phyloP scores from a whole-genome alignment of 2,113 vertebrate genomes.

The Chitala chitala region DNA sequence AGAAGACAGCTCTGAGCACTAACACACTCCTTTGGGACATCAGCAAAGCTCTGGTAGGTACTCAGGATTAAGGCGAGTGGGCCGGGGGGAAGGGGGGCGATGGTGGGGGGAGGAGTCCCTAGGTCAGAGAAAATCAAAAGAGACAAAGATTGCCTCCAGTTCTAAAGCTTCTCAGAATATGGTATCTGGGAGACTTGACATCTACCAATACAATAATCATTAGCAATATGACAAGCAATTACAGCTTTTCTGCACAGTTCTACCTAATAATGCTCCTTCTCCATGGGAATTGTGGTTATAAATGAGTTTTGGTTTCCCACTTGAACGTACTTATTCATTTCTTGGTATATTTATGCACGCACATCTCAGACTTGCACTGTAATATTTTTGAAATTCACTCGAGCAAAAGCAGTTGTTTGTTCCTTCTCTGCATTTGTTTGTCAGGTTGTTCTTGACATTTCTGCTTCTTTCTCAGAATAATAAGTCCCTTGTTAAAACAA shows the following conservation, averaged over 20 bases:
- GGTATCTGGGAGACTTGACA: background rate
- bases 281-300: background rate
- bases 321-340: background rate
- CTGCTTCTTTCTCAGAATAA: background rate
- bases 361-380: background rate
- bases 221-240: background rate
- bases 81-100: background rate
- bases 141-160: background rate
- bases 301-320: background rate
- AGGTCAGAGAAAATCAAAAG: background rate
- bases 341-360: background rate
- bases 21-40: too few species aligned
- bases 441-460: background rate
- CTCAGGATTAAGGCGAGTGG: background rate
- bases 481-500: background rate
- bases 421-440: background rate
- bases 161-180: background rate
- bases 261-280: conserved; percentile 4
- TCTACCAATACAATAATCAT: conserved; percentile 18
- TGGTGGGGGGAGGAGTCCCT: background rate
- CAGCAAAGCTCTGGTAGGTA: too few species aligned
- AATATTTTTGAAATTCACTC: background rate
- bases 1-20: too few species aligned
- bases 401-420: background rate
- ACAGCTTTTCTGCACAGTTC: background rate